Conservation (phyloP, 2,113 vertebrate species). For the Forbesichthys papilliferus region DNA sequence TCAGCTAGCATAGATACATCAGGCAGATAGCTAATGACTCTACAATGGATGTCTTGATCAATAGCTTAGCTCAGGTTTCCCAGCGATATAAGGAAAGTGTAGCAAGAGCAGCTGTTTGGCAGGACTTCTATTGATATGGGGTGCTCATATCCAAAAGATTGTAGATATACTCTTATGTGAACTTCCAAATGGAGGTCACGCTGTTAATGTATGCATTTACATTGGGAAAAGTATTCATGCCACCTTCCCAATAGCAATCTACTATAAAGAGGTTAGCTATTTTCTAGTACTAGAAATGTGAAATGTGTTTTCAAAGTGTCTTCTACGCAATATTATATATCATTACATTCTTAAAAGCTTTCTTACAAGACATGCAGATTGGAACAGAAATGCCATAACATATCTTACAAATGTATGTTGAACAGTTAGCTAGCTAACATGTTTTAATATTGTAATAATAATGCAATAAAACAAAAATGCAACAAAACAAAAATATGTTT, state of each 20-base stretch:
- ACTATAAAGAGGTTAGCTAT: too few relatives aligned
- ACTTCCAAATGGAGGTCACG: constrained; percentile 28
- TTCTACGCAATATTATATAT: too few relatives aligned
- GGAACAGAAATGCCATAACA: not conserved
- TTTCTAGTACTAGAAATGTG: too few relatives aligned
- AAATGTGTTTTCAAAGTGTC: too few relatives aligned
- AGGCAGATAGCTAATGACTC: constrained; percentile 64
- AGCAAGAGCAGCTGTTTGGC: constrained; percentile 63
- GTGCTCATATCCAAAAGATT: constrained; percentile 9
- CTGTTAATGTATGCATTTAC: not conserved
- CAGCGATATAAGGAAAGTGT: constrained; percentile 37
- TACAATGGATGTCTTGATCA: constrained; percentile 61
- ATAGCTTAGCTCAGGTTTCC: constrained; percentile 70
- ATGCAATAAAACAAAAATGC: constrained; percentile 27
- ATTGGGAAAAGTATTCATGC: not conserved
- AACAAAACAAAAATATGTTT: constrained; percentile 27
- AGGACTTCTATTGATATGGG: constrained; percentile 40
- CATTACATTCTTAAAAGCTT: too few relatives aligned
- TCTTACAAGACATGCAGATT: too few relatives aligned
- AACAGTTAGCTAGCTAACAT: constrained; percentile 5
- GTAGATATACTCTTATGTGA: not conserved
- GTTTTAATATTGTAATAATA: constrained; percentile 12
- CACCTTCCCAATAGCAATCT: too few relatives aligned
- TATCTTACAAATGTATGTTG: not conserved
- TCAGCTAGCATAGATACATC: constrained; percentile 65